Evolutionary conservation across 1,140 invertebrate genomes (phyloP).

Genomic region (Eulimnadia texana): DNA sequence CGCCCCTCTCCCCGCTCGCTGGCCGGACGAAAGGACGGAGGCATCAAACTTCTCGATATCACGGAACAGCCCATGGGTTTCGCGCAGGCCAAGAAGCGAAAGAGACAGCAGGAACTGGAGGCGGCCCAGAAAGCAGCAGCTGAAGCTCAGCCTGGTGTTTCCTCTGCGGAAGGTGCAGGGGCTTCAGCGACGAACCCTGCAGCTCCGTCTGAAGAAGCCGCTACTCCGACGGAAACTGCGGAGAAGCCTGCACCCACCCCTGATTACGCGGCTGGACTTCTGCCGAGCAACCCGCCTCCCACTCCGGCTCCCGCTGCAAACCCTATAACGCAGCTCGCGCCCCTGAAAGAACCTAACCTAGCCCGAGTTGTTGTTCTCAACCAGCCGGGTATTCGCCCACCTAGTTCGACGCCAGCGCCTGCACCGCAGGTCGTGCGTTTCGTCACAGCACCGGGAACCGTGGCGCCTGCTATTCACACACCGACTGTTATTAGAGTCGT

Average conservation of each 20-base stretch:
- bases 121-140: conserved; percentile 47
- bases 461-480: background rate
- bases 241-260: conserved; percentile 34
- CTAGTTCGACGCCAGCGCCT: conserved; percentile 4
- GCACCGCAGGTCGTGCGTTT: conserved; percentile 15
- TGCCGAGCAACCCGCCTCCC: conserved; percentile 31
- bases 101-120: conserved; percentile 55
- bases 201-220: conserved; percentile 27
- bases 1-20: conserved; percentile 29
- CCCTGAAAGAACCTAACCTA: conserved; percentile 11
- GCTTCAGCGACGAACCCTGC: conserved; percentile 25
- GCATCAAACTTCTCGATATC: conserved; percentile 84
- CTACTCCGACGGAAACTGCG: background rate
- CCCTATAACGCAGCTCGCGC: conserved; percentile 19
- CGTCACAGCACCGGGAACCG: conserved; percentile 5
- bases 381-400: background rate
- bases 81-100: conserved; percentile 45
- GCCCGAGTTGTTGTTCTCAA: background rate
- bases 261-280: conserved; percentile 63
- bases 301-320: conserved; percentile 22
- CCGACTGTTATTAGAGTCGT: conserved; percentile 24
- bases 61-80: conserved; percentile 67
- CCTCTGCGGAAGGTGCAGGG: conserved; percentile 31
- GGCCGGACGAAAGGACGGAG: conserved; percentile 60
- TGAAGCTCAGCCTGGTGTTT: conserved; percentile 29